These are phyloP conservation scores for Neosilurus mollespiculum DNA, from an alignment of 2,797 vertebrate species.

Conservation along the genomic window DNA sequence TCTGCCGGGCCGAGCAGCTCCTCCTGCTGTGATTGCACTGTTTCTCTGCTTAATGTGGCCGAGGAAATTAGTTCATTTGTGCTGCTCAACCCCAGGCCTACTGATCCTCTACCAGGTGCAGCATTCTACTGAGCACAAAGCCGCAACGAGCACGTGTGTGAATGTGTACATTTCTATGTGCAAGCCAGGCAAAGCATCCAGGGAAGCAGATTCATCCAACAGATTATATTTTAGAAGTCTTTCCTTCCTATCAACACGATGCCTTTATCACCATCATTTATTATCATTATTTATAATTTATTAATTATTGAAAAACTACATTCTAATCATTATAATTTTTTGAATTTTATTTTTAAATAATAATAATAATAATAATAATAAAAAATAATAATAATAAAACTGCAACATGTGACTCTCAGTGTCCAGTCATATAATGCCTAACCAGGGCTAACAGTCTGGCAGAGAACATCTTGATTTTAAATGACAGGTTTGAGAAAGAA, in stretches of 20 bases:
- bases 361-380: no score
- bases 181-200: conserved; percentile 42
- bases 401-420: neutral
- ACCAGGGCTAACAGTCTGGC: conserved; percentile 25
- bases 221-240: conserved; percentile 21
- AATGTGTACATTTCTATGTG: conserved; percentile 11
- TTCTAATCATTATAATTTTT: neutral
- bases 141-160: conserved; percentile 17
- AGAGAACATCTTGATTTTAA: conserved; percentile 43
- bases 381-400: neutral
- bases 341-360: neutral
- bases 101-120: conserved; percentile 74
- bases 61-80: conserved; percentile 80
- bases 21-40: conserved; percentile 76
- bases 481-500: conserved; percentile 36
- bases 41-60: conserved; percentile 67
- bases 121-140: conserved; percentile 60
- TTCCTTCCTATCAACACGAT: conserved; percentile 19
- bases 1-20: conserved; percentile 72
- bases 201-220: conserved; percentile 56
- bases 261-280: neutral
- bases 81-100: conserved; percentile 67
- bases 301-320: conserved; percentile 12
- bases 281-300: conserved; percentile 1
- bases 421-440: conserved; percentile 40